These are phyloP conservation scores for Hydriomena furcata DNA, from an alignment of 2,888 invertebrate genomes.

Conservation along the genomic window DNA sequence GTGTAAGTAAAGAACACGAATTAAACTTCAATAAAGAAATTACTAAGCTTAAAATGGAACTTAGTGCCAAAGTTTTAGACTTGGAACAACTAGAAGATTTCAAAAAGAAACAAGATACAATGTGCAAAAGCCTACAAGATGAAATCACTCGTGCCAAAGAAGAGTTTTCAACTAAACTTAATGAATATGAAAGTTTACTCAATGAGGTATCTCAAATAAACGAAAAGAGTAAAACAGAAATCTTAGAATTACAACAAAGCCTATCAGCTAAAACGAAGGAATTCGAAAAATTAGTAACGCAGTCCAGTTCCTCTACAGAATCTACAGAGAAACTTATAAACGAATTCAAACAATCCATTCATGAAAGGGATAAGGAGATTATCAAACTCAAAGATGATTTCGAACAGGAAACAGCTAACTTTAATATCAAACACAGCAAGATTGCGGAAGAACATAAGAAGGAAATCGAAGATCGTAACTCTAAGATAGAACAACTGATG, in stretches of 20 bases:
- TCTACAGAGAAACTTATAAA: constrained; percentile 70
- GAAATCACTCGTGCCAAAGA: constrained; percentile 67
- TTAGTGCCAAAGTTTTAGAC: constrained; percentile 82
- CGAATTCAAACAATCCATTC: constrained; percentile 77
- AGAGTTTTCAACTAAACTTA: constrained; percentile 68
- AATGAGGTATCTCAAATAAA: constrained; percentile 71
- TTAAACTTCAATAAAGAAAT: constrained; percentile 77
- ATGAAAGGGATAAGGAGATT: constrained; percentile 81
- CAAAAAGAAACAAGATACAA: constrained; percentile 66
- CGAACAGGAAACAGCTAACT: constrained; percentile 72
- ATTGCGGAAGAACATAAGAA: constrained; percentile 79
- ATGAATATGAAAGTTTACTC: constrained; percentile 73
- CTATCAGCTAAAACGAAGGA: constrained; percentile 69
- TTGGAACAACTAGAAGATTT: constrained; percentile 75
- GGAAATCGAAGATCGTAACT: constrained; percentile 77
- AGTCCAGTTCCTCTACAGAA: constrained; percentile 60
- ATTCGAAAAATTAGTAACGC: constrained; percentile 64
- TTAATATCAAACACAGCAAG: constrained; percentile 77
- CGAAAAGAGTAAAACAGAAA: constrained; percentile 69
- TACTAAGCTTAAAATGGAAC: constrained; percentile 79
- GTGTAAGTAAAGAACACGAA: constrained; percentile 76
- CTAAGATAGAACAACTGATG: constrained; percentile 74
- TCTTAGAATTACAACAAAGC: constrained; percentile 67
- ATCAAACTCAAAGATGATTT: constrained; percentile 79
- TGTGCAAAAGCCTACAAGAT: constrained; percentile 64